Evolutionary conservation across 1,140 invertebrate genomes (phyloP).

Genomic region (Drosophila repletoides): DNA sequence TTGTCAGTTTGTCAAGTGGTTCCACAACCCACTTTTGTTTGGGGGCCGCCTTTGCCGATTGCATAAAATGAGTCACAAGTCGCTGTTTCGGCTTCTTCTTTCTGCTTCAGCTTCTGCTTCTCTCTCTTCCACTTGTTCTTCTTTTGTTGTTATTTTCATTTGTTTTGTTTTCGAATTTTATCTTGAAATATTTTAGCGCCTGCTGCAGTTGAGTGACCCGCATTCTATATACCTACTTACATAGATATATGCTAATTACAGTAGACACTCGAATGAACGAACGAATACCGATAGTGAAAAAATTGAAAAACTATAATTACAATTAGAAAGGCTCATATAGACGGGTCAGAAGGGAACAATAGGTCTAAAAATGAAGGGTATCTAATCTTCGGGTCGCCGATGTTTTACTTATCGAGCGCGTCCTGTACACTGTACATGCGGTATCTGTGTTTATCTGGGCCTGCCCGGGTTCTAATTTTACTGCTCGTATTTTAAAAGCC

Average conservation of each 20-base stretch:
- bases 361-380: too few species aligned
- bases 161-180: constrained; percentile 38
- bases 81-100: constrained; percentile 36
- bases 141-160: constrained; percentile 33
- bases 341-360: too few species aligned
- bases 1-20: constrained; percentile 47
- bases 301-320: too few species aligned
- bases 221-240: constrained; percentile 38
- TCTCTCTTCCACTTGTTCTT: constrained; percentile 14
- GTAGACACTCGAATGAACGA: too few species aligned
- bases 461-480: constrained; percentile 57
- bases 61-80: constrained; percentile 77
- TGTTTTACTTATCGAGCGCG: too few species aligned
- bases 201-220: constrained; percentile 46
- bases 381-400: too few species aligned
- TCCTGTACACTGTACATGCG: not conserved
- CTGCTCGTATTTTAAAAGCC: constrained; percentile 76
- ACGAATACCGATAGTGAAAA: too few species aligned
- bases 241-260: too few species aligned
- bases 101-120: constrained; percentile 44
- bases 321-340: too few species aligned
- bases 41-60: constrained; percentile 46
- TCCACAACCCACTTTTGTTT: constrained; percentile 65
- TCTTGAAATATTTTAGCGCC: constrained; percentile 4
- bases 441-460: constrained; percentile 47